Evolutionary conservation across 2,797 vertebrate genomes (phyloP), one percentile per base, ranked within the genome.

Genomic region (Gymnoscopelus microlampas): DNA sequence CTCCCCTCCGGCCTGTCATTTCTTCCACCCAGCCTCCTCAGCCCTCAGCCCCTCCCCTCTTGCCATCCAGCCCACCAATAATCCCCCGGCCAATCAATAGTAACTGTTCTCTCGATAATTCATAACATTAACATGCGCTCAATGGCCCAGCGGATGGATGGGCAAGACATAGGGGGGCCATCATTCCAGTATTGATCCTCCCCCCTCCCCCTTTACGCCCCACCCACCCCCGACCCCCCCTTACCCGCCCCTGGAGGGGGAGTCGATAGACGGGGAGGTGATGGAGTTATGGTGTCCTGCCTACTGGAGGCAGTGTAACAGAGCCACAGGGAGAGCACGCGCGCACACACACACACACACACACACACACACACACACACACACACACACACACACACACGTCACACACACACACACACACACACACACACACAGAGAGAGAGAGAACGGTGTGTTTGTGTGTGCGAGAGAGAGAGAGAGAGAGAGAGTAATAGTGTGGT

Each of bases 61-160:
- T 10, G 54, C 84, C 76, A 81, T 63, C 77, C 82, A 80, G 83
- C 89, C 89, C 89, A 90, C 89, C 92, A 92, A 93, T 93, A 94
- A 94, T 95, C 92, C 89, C 39, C 70, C 87, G 72, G 74, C 86
- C 89, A 90, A 94, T 95, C 94, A 93, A 95, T 95, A 95, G 91
- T 93, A 93, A 94, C 93, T 91, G 91, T 93, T 94, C 93, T 93
- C 92, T 94, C 93, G 92, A 94, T 94, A 95, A 95, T 95, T 94
- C 94, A 95, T 94, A 94, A 94, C 92, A 94, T 95, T 95, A 95
- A 94, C 94, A 94, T 95, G 93, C 91, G 92, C 92, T 94, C 93
- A 92, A 92, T 94, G 92, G 92, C 87, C 88, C 75, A 84, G 87
- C 84, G 87, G 93, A 94, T 93, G 91, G 93, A 94, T 94, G 92